Percentiles rank a stretch among this genome's conserved stretches.
Conservation (phyloP, 1,140 invertebrate species). For the Apis cerana region DNA sequence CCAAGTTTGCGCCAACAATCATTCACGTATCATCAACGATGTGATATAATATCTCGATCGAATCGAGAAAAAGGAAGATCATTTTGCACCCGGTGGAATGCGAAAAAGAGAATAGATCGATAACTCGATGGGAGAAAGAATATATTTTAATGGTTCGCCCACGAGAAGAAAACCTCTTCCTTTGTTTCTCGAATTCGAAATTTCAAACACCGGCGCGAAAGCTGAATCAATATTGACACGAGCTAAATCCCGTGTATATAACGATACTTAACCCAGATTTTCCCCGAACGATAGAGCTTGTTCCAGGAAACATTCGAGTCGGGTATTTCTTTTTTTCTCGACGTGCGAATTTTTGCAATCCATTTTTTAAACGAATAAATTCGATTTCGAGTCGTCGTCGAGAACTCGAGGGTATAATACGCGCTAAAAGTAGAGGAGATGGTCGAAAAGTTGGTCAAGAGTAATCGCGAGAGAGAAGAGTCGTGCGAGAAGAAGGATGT, state of each 20-base stretch:
- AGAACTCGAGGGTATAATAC: no score
- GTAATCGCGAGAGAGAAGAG: neutral
- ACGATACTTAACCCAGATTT: slow-evolving; percentile 48
- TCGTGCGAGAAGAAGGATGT: neutral
- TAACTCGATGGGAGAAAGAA: no score
- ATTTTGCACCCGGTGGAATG: no score
- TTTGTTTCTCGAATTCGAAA: slow-evolving; percentile 1
- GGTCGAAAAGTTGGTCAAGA: neutral
- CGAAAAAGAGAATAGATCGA: no score
- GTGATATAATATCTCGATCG: no score
- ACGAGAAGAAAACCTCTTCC: neutral
- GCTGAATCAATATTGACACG: slow-evolving; percentile 48
- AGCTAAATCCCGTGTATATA: slow-evolving; percentile 1
- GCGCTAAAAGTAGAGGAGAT: slow-evolving; percentile 5
- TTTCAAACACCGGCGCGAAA: neutral
- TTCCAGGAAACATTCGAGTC: no score
- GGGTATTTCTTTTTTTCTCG: no score
- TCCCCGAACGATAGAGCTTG: no score
- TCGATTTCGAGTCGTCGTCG: no score
- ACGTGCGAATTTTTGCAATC: no score
- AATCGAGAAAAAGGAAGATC: no score
- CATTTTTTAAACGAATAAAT: no score
- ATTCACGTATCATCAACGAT: neutral
- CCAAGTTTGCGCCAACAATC: neutral
- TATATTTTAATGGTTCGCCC: slow-evolving; percentile 3